Conservation (phyloP, 1,140 invertebrate genomes). For the Camponotus vicinus region DNA sequence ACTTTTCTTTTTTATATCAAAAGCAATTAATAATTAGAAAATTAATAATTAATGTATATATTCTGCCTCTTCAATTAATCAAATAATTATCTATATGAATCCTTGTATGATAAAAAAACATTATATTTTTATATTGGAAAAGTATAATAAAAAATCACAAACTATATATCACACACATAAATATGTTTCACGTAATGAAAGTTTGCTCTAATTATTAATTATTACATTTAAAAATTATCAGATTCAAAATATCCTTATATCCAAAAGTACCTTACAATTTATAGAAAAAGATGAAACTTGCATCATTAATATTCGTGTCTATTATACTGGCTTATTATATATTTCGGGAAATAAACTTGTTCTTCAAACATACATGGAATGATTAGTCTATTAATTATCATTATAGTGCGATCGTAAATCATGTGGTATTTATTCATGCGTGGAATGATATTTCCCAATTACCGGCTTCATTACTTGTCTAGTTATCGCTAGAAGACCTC, state of each 20-base stretch:
- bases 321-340: no score
- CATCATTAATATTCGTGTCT: neutral
- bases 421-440: neutral
- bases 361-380: neutral
- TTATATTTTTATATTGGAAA: neutral
- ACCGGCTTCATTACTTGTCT: neutral
- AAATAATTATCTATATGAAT: neutral
- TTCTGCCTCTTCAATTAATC: conserved; percentile 10
- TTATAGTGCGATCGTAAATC: neutral
- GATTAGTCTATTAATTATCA: neutral
- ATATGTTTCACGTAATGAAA: neutral
- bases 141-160: neutral
- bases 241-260: neutral
- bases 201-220: neutral
- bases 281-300: neutral
- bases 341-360: neutral
- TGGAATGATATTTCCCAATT: neutral
- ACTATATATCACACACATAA: neutral
- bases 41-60: neutral
- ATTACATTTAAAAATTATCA: neutral
- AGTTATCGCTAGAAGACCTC: neutral
- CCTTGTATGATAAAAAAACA: neutral
- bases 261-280: neutral
- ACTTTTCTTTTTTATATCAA: neutral
- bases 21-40: neutral